phyloP scores from a whole-genome alignment of 1,140 invertebrate species.

The Formica exsecta region DNA sequence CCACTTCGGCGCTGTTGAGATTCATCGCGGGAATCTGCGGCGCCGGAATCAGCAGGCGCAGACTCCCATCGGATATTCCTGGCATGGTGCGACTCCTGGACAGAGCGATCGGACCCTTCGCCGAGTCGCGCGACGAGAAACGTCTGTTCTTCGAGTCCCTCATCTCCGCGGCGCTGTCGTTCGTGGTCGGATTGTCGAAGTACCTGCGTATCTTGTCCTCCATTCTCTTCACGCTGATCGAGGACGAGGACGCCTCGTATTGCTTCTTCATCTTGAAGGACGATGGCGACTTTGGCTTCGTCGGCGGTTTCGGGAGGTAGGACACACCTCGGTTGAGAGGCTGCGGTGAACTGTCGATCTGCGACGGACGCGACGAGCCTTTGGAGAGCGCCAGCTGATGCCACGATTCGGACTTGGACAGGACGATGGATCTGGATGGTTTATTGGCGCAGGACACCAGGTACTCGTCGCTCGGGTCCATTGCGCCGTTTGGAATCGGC shows the following conservation, averaged over 20 bases:
- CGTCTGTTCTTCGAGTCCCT: slow-evolving; percentile 71
- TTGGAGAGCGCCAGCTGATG: slow-evolving; percentile 87
- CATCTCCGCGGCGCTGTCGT: slow-evolving; percentile 58
- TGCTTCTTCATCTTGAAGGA: slow-evolving; percentile 88
- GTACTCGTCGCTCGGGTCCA: slow-evolving; percentile 85
- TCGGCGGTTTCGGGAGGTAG: slow-evolving; percentile 86
- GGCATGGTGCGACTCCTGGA: slow-evolving; percentile 92
- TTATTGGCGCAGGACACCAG: slow-evolving; percentile 81
- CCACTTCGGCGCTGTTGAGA: slow-evolving; percentile 90
- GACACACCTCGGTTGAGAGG: slow-evolving; percentile 5
- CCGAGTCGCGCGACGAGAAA: slow-evolving; percentile 49
- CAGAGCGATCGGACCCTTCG: slow-evolving; percentile 80
- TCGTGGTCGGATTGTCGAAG: slow-evolving; percentile 84
- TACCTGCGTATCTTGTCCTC: slow-evolving; percentile 93
- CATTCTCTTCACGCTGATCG: slow-evolving; percentile 91
- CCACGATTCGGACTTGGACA: slow-evolving; percentile 94
- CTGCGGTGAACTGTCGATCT: not conserved
- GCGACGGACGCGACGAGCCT: slow-evolving; percentile 47
- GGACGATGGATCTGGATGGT: slow-evolving; percentile 82
- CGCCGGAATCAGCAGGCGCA: slow-evolving; percentile 75
- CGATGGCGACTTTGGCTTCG: slow-evolving; percentile 91
- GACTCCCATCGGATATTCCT: slow-evolving; percentile 88
- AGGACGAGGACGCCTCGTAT: slow-evolving; percentile 92
- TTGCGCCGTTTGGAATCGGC: slow-evolving; percentile 71
- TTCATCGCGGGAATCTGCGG: slow-evolving; percentile 51